A percentile compares a stretch with the other conserved stretches of the same genome.
Evolutionary conservation across 2,888 invertebrate species (phyloP).

Genomic region (Patella depressa): DNA sequence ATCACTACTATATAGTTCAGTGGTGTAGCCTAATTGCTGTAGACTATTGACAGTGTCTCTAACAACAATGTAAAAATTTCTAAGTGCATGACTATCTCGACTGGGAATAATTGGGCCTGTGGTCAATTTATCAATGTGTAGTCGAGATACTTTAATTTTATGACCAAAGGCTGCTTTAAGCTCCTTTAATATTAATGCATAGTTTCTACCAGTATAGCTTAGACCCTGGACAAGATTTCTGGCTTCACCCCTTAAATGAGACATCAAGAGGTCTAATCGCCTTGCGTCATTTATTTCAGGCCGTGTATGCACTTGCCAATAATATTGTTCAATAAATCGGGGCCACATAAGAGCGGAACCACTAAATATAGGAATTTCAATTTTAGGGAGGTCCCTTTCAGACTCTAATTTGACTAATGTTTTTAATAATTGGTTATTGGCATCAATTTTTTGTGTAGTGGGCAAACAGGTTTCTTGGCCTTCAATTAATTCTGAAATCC

Average conservation of each 20-base stretch:
- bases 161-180: not conserved
- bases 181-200: not conserved
- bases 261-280: not conserved
- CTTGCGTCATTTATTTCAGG: not conserved
- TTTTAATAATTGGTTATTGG: not conserved
- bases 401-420: constrained; percentile 7
- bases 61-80: not conserved
- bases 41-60: not conserved
- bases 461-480: constrained; percentile 1
- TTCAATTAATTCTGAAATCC: not conserved
- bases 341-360: not conserved
- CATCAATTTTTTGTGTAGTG: not conserved
- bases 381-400: constrained; percentile 13
- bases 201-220: not conserved
- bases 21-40: not conserved
- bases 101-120: not conserved
- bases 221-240: not conserved
- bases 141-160: not conserved
- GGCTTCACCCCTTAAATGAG: not conserved
- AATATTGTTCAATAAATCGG: not conserved
- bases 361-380: constrained; percentile 1
- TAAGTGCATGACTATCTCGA: not conserved
- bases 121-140: not conserved
- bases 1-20: constrained; percentile 3
- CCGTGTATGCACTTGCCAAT: not conserved